Percentiles rank a stretch among this genome's conserved stretches.
phyloP scores from a whole-genome alignment of 1,140 invertebrate genomes.

The Brevipalpus yothersi region DNA sequence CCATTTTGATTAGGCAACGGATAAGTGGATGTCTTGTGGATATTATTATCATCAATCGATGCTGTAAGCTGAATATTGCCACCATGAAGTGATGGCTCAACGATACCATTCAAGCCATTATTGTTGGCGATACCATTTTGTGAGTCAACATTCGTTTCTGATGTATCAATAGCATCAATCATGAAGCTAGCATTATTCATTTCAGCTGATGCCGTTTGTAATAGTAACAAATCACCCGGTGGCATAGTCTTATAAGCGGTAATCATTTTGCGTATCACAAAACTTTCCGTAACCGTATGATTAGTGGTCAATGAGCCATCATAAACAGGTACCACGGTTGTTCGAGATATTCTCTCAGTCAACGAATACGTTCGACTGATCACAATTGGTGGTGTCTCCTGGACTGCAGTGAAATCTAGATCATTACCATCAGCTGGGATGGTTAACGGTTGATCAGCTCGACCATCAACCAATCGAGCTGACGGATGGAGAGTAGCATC shows the following conservation, averaged over 20 bases:
- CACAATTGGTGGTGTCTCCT: slow-evolving; percentile 11
- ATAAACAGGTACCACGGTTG: slow-evolving; percentile 14
- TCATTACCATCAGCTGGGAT: slow-evolving; percentile 4
- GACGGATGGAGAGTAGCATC: slow-evolving; percentile 55
- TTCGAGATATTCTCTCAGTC: slow-evolving; percentile 12
- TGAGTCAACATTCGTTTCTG: slow-evolving; percentile 3
- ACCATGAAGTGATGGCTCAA: neutral
- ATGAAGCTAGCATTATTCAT: slow-evolving; percentile 1
- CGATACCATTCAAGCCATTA: neutral
- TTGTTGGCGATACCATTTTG: neutral
- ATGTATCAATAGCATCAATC: slow-evolving; percentile 3
- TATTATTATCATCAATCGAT: neutral
- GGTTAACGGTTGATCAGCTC: slow-evolving; percentile 1
- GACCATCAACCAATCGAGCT: slow-evolving; percentile 21
- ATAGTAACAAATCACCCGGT: slow-evolving; percentile 8
- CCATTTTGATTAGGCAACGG: neutral
- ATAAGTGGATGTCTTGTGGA: neutral
- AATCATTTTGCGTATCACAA: slow-evolving; percentile 15
- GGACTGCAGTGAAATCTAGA: slow-evolving; percentile 6
- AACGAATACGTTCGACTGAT: slow-evolving; percentile 15
- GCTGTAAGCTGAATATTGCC: neutral
- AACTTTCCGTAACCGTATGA: slow-evolving; percentile 16
- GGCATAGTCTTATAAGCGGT: slow-evolving; percentile 16
- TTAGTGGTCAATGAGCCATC: slow-evolving; percentile 13
- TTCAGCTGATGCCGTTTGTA: slow-evolving; percentile 18